These are phyloP conservation scores for Syrphus vitripennis DNA, from an alignment of 2,888 invertebrate species.

Conservation along the genomic window DNA sequence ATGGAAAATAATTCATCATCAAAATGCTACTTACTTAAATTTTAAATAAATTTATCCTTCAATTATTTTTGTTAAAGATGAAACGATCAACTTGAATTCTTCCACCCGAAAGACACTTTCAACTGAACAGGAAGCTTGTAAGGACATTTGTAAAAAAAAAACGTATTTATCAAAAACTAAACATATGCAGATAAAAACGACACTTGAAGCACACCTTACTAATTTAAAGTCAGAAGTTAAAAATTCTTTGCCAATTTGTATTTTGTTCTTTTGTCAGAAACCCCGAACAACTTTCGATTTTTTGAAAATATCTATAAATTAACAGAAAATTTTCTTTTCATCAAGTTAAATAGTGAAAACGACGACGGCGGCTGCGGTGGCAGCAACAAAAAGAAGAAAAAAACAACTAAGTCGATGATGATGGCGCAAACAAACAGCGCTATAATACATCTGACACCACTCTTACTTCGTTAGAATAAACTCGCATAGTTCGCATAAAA, in stretches of 20 bases:
- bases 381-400: slow-evolving; percentile 6
- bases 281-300: slow-evolving; percentile 59
- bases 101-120: neutral
- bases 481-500: slow-evolving; percentile 37
- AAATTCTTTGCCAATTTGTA: neutral
- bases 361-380: no score
- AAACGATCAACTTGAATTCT: neutral
- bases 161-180: neutral
- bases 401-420: slow-evolving; percentile 1
- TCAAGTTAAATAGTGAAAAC: slow-evolving; percentile 41
- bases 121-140: neutral
- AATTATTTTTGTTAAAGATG: neutral
- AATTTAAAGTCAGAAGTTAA: neutral
- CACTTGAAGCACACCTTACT: slow-evolving; percentile 15
- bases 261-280: neutral
- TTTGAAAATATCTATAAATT: slow-evolving; percentile 37
- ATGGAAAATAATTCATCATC: neutral
- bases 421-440: slow-evolving; percentile 32
- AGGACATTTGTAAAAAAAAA: neutral
- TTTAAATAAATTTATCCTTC: neutral
- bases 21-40: neutral
- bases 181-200: neutral
- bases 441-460: slow-evolving; percentile 54
- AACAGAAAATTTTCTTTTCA: slow-evolving; percentile 37
- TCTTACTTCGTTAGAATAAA: slow-evolving; percentile 60